Conservation (phyloP, 1,140 invertebrate genomes). For the Tetraneura akinire region DNA sequence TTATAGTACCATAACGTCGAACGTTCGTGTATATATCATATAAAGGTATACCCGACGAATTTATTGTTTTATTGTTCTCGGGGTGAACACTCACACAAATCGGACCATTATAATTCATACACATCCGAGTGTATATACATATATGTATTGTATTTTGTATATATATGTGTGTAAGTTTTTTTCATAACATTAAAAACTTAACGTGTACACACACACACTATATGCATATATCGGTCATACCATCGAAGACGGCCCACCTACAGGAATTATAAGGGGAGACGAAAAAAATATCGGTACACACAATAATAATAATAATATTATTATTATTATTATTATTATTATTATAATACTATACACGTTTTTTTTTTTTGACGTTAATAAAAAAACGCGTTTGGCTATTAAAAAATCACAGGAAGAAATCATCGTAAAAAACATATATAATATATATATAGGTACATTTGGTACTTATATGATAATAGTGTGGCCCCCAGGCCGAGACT, state of each 20-base stretch:
- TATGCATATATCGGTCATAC: constrained; percentile 19
- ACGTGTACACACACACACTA: no score
- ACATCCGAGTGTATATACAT: no score
- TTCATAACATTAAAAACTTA: constrained; percentile 21
- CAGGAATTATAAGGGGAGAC: constrained; percentile 12
- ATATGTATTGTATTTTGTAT: no score
- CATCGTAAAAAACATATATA: constrained; percentile 30
- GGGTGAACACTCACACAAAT: not conserved
- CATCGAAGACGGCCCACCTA: constrained; percentile 15
- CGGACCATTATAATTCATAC: not conserved
- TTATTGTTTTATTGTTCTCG: constrained; percentile 49
- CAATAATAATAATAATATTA: constrained; percentile 33
- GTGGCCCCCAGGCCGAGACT: constrained; percentile 5
- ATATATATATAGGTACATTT: constrained; percentile 10
- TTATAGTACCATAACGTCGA: not conserved
- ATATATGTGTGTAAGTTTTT: not conserved
- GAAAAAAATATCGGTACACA: not conserved
- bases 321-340: no score
- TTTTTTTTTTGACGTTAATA: constrained; percentile 19
- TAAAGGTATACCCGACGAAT: constrained; percentile 25
- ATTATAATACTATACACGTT: no score
- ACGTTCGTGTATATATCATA: not conserved
- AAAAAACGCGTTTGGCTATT: constrained; percentile 36
- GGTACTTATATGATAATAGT: not conserved
- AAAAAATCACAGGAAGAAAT: constrained; percentile 39